Conservation (phyloP, 2,797 vertebrate species). For the Sibirionetta formosa region DNA sequence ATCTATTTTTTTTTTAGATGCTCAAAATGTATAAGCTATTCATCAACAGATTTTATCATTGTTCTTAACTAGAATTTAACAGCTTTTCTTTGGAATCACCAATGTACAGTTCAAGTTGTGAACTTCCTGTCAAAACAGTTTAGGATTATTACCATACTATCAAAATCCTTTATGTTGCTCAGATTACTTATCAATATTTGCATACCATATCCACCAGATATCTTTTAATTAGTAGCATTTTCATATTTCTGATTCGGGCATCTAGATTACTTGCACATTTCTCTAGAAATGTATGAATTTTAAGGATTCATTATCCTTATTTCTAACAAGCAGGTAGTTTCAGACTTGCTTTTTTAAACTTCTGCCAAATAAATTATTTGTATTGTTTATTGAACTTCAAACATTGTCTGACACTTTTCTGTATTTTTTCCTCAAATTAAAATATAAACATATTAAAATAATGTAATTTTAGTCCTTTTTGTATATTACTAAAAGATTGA, state of each 20-base stretch:
- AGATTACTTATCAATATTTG: neutral
- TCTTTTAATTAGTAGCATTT: neutral
- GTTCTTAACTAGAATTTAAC: neutral
- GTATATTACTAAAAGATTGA: neutral
- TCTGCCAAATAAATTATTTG: neutral
- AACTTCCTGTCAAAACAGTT: neutral
- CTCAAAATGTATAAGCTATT: neutral
- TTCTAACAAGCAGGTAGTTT: neutral
- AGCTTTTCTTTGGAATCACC: neutral
- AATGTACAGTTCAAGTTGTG: neutral
- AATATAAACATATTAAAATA: neutral
- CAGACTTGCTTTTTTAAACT: neutral
- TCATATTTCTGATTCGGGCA: neutral
- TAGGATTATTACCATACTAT: neutral
- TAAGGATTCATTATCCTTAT: neutral
- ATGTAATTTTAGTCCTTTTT: neutral
- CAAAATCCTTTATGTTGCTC: neutral
- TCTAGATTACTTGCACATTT: neutral
- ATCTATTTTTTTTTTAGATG: neutral
- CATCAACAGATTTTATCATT: neutral
- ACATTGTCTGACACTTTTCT: neutral
- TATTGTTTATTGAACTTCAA: neutral
- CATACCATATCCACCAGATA: neutral
- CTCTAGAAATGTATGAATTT: neutral
- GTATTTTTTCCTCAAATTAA: neutral